phyloP scores from a whole-genome alignment of 1,140 invertebrate genomes.

The Chrysoperla carnea region DNA sequence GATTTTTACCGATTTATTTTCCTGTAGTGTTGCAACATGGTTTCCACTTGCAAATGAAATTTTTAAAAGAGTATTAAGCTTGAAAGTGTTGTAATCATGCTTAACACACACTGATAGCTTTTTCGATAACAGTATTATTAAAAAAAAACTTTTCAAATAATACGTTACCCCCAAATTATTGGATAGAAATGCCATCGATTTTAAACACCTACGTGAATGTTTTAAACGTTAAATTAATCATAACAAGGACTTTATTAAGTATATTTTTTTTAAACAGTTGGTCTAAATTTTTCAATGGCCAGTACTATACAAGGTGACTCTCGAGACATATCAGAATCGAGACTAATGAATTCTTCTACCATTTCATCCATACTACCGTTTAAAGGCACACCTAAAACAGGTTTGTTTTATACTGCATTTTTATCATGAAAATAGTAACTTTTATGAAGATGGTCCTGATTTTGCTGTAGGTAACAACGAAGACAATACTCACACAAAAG shows the following conservation, averaged over 20 bases:
- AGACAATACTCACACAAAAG: conserved; percentile 21
- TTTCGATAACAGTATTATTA: too few species aligned
- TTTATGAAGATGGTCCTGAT: not conserved
- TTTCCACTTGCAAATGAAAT: too few species aligned
- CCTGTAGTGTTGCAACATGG: too few species aligned
- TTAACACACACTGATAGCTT: too few species aligned
- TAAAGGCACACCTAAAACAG: not conserved
- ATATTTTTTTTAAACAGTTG: conserved; percentile 3
- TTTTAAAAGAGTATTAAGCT: too few species aligned
- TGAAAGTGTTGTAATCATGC: too few species aligned
- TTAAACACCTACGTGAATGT: too few species aligned
- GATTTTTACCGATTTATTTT: too few species aligned
- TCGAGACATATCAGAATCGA: conserved; percentile 1
- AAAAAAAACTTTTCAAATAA: too few species aligned
- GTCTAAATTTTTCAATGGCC: conserved; percentile 18
- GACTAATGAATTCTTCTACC: conserved; percentile 1
- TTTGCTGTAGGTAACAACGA: conserved; percentile 20
- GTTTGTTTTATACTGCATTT: not conserved
- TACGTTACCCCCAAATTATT: too few species aligned
- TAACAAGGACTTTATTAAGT: too few species aligned
- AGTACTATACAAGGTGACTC: conserved; percentile 11
- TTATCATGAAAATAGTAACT: not conserved
- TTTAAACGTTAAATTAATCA: not conserved
- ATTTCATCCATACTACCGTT: not conserved
- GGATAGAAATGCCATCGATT: too few species aligned